Percentiles rank a stretch among this genome's conserved stretches.
These are phyloP conservation scores for Machimus rusticus DNA, from an alignment of 2,888 invertebrate genomes.

Conservation along the genomic window DNA sequence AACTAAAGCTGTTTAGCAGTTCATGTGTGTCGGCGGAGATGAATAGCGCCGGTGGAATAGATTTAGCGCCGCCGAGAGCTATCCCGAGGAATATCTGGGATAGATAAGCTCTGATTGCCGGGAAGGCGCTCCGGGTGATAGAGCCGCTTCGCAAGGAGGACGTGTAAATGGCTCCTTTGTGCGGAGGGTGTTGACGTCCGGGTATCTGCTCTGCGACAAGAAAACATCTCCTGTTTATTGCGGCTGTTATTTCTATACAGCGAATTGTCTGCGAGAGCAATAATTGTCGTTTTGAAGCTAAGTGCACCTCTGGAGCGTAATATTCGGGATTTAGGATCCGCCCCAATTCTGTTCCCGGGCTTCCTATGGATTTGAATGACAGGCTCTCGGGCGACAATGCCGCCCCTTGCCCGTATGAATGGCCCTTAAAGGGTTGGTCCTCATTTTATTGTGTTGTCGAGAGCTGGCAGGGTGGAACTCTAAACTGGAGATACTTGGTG, in stretches of 20 bases:
- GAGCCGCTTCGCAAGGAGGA: neutral
- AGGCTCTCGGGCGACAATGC: neutral
- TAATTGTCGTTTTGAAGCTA: neutral
- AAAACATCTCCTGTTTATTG: neutral
- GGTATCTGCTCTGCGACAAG: neutral
- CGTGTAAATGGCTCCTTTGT: neutral
- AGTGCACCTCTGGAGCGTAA: neutral
- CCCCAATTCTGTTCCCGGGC: neutral
- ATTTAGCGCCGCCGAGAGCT: neutral
- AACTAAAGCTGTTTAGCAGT: conserved; percentile 9
- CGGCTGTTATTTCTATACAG: neutral
- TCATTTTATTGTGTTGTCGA: neutral
- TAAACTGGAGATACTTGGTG: neutral
- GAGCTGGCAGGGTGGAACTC: neutral
- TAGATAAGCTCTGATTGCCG: neutral
- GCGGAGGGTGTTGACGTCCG: neutral
- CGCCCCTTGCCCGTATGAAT: neutral
- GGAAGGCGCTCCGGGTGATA: neutral
- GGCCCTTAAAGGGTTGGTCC: neutral
- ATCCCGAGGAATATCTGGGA: neutral
- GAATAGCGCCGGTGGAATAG: neutral
- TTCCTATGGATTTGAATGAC: neutral
- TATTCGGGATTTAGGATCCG: neutral
- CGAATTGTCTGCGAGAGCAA: neutral
- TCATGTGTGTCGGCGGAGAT: neutral